phyloP scores from a whole-genome alignment of 2,888 invertebrate genomes.

The Ceramica pisi region DNA sequence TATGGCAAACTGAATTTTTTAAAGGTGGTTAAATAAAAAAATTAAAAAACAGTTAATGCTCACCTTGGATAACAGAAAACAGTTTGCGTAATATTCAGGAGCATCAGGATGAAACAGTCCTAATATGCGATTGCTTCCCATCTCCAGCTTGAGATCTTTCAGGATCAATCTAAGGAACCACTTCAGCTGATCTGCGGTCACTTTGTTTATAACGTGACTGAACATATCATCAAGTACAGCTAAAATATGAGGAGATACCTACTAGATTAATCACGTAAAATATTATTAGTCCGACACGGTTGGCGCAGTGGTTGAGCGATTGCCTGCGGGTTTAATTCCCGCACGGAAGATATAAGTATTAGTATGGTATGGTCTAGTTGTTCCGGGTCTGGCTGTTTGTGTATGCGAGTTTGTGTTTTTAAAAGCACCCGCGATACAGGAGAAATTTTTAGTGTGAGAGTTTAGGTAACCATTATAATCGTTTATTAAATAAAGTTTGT shows the following conservation, averaged over 20 bases:
- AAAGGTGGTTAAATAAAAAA: background rate
- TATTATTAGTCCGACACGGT: background rate
- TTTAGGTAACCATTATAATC: too few relatives aligned
- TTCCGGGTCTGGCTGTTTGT: too few relatives aligned
- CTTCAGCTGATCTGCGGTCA: constrained; percentile 95
- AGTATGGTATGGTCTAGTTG: too few relatives aligned
- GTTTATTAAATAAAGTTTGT: too few relatives aligned
- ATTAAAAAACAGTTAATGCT: constrained; percentile 50
- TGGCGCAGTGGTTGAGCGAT: background rate
- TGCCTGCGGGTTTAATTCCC: background rate
- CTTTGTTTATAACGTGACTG: constrained; percentile 92
- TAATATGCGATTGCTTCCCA: constrained; percentile 94
- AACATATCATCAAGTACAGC: constrained; percentile 90
- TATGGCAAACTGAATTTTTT: background rate
- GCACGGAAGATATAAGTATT: too few relatives aligned
- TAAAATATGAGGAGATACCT: constrained; percentile 56
- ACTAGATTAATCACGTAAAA: background rate
- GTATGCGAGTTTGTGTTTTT: background rate
- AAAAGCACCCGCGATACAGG: background rate
- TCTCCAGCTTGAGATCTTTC: constrained; percentile 95
- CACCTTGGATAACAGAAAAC: constrained; percentile 93
- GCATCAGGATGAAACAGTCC: constrained; percentile 95
- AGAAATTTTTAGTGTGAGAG: background rate
- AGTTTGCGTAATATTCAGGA: constrained; percentile 93
- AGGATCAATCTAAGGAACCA: constrained; percentile 97